Evolutionary conservation across 1,140 invertebrate genomes (phyloP).

Genomic region (Bombus terrestris): DNA sequence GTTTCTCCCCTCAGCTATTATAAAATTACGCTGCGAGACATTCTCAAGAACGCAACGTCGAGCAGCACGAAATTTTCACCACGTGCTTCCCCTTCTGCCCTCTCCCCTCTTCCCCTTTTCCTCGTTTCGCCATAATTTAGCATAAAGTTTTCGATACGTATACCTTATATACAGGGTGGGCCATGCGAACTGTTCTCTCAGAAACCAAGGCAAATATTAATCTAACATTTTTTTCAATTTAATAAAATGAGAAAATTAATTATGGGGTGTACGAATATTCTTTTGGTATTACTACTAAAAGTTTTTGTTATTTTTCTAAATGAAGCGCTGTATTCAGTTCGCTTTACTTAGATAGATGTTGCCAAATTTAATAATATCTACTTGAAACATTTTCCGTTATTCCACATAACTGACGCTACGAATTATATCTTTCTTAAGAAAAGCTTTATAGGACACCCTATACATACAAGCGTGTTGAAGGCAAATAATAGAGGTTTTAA

Average conservation of each 20-base stretch:
- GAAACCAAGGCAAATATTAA: too few species aligned
- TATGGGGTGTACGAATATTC: too few species aligned
- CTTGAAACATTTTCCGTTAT: background rate
- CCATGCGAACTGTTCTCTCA: background rate
- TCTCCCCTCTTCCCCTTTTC: too few species aligned
- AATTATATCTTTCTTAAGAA: background rate
- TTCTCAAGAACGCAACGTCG: background rate
- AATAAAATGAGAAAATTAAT: too few species aligned
- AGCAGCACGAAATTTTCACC: constrained; percentile 9
- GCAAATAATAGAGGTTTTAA: background rate
- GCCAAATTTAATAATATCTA: background rate
- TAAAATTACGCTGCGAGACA: constrained; percentile 42
- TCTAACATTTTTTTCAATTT: too few species aligned
- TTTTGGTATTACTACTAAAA: too few species aligned
- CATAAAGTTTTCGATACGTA: background rate
- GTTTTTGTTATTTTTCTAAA: too few species aligned
- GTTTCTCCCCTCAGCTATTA: background rate
- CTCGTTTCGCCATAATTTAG: background rate
- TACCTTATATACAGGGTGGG: background rate
- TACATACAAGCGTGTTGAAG: background rate
- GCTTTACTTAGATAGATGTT: too few species aligned
- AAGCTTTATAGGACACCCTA: background rate
- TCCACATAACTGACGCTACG: background rate
- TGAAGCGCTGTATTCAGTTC: too few species aligned
- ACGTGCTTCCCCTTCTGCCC: background rate